Evolutionary conservation across 2,888 invertebrate genomes (phyloP), one percentile per base, ranked within the genome.

Genomic region (Platycheirus rosarum): DNA sequence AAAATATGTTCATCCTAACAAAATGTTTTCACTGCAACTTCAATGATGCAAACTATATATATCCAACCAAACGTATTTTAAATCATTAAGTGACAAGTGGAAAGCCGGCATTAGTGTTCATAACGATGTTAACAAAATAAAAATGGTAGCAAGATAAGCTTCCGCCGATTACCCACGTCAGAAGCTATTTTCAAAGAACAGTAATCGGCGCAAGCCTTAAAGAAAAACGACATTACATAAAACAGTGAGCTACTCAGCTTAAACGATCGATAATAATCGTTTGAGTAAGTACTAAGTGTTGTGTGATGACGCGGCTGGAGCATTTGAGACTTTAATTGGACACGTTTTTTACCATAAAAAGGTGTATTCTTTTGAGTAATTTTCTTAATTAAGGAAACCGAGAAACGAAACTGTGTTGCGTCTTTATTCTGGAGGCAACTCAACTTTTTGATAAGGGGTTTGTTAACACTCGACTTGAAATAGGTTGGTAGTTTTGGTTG

Each of bases 191-290:
- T 6, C 29, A 1, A 7, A 32, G 8, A 32, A 8, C 29, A 4
- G 5, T 8, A 32, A 32, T 32, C 8, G 29, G 8, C 29, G 8
- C 8, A 5, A 8, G 8, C 29, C 7, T 60, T n/a, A 18, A 6
- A 44, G 13, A 13, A 35, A 16, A 53, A 32, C 53, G 53, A 53
- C 51, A 62, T 13, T 29, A 53, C 16, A 29, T 53, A 46, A 53
- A 55, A 42, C 13, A 40, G 57, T 57, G 37, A 37, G 46, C 53
- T 42, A 42, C 20, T 70, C 46, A 29, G 32, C 51, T 53, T 18
- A 76, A 76, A 62, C 55, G 69, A 71, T 63, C 51, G 51, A 63
- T 76, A 76, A 76, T 76, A 76, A 76, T 76, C 70, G 55, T 55
- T 70, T 37, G n/a, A 46, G 60, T 62, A 69, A 69, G 57, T 40